These are phyloP conservation scores for Ariopsis seemanni DNA, from an alignment of 2,113 vertebrate genomes.

Conservation along the genomic window DNA sequence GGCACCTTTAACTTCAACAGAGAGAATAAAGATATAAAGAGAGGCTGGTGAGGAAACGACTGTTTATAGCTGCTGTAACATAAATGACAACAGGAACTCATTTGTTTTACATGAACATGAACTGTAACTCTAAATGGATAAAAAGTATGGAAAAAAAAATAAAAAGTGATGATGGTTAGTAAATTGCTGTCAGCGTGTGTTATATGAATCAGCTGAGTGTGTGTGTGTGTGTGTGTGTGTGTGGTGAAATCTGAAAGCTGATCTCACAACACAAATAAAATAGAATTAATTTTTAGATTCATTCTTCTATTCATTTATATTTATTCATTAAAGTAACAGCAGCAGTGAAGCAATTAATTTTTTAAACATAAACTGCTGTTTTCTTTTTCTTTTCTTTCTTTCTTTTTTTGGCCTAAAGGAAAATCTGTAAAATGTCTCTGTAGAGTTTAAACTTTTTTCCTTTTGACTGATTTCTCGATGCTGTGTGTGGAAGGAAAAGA, in stretches of 20 bases:
- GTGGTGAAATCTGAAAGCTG: neutral
- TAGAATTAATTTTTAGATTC: neutral
- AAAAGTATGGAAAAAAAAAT: no score
- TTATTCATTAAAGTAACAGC: neutral
- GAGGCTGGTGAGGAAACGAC: no score
- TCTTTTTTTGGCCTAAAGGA: neutral
- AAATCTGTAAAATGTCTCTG: neutral
- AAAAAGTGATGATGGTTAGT: no score
- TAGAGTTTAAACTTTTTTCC: neutral
- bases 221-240: neutral
- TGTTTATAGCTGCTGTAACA: no score
- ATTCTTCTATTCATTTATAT: neutral
- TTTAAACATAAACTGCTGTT: no score
- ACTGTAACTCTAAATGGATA: no score
- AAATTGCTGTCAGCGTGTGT: neutral
- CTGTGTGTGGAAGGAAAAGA: neutral
- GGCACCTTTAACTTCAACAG: no score
- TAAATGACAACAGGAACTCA: no score
- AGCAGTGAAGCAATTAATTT: no score
- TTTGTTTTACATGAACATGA: no score
- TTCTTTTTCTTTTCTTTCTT: neutral
- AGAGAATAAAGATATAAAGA: no score
- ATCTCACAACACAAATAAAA: neutral
- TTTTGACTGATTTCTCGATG: neutral
- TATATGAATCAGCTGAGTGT: neutral